Evolutionary conservation across 2,113 vertebrate species (phyloP), one percentile per base, ranked within the genome.

Genomic region (Corydoras sp.): DNA sequence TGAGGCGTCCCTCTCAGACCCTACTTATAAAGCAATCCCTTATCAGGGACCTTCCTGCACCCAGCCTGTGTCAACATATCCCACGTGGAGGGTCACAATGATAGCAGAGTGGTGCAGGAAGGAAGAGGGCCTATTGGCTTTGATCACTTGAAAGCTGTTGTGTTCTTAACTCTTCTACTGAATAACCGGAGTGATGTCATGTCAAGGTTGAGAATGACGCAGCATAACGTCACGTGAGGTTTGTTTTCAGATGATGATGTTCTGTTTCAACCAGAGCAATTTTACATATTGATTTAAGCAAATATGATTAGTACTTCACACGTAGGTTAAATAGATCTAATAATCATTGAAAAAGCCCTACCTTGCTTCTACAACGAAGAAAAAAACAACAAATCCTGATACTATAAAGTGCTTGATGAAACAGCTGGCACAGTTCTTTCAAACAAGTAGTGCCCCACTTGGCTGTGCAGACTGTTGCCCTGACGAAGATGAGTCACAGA

Each of bases 41-140:
- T 93, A 92, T 92, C 92, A 89, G 79, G 70, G 14, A 80, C 78
- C 61, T 77, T 73, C 65, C 82, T 82, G 81, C 85, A 84, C 83
- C 78, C 85, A 85, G 85, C 77, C 86, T 90, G 66, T 87, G 90
- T 91, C 86, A 90, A 90, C 75, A 93, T 83, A 87, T 80, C 92
- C 88, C 85, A 93, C 89, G 89, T 92, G 90, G 90, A 90, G 79
- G 88, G 86, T 89, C 83, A 84, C 76, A 78, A 10, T 79, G 81
- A 87, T 66, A 84, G 82, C 24, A 14, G 59, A 56, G 1, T 14
- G 8, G 30, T 0, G 10, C 0, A 10, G 15, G 66, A 62, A 58
- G 30, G 3, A 54, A 35, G 15, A 13, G 53, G 43, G 59, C n/a
- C 56, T 63, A 60, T 63, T 3, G 10, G 10, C 51, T 14, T 79